A percentile compares a stretch with the other conserved stretches of the same genome.
Evolutionary conservation across 2,888 invertebrate genomes (phyloP).

Genomic region (Rhagonycha fulva): DNA sequence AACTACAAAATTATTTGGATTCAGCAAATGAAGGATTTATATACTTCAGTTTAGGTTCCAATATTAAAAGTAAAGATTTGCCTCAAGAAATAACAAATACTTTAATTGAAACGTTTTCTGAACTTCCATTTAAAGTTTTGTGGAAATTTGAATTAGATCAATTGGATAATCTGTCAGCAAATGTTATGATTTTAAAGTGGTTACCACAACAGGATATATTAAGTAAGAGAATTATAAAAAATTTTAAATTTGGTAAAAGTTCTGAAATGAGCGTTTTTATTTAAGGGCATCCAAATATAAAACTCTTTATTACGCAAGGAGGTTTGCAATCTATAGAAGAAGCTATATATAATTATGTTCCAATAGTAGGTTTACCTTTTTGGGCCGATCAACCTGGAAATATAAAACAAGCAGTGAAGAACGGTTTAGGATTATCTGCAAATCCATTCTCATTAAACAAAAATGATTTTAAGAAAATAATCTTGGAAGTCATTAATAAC

Average conservation of each 20-base stretch:
- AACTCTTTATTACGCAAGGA: background rate
- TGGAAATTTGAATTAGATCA: constrained; percentile 54
- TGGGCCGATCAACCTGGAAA: background rate
- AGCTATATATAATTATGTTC: background rate
- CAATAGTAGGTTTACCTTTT: background rate
- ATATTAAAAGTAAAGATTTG: constrained; percentile 6
- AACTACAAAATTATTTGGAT: background rate
- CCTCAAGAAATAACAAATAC: constrained; percentile 40
- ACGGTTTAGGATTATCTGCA: background rate
- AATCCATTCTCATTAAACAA: background rate
- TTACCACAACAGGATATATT: constrained; percentile 53
- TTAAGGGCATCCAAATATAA: background rate
- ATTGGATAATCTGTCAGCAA: constrained; percentile 44
- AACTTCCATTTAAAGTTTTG: constrained; percentile 52
- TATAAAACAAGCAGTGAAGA: background rate
- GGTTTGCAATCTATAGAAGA: background rate
- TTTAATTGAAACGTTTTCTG: constrained; percentile 48
- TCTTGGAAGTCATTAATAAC: background rate
- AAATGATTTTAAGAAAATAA: background rate
- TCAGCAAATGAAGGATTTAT: constrained; percentile 32
- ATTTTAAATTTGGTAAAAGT: no score
- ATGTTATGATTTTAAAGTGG: constrained; percentile 53
- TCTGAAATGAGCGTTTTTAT: background rate
- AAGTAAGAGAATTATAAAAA: constrained; percentile 33
- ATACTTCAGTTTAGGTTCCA: constrained; percentile 13